phyloP scores from a whole-genome alignment of 2,113 vertebrate genomes.

The Nyctibius bracteatus region DNA sequence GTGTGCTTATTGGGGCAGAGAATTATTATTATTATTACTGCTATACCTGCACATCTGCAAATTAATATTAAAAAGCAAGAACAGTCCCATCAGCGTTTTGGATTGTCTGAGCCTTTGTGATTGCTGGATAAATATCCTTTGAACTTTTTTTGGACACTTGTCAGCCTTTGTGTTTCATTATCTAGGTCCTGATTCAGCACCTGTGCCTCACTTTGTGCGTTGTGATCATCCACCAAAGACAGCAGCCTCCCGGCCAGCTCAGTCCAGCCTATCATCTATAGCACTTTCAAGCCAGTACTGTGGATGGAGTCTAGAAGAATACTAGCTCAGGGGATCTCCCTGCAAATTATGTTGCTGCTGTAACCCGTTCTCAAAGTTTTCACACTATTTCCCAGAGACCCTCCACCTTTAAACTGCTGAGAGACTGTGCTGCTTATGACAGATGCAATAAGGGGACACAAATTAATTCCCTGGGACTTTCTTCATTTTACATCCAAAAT shows the following conservation, averaged over 20 bases:
- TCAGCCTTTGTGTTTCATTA: background rate
- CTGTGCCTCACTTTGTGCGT: background rate
- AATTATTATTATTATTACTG: background rate
- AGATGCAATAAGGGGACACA: background rate
- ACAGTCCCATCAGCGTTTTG: background rate
- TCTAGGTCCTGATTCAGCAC: background rate
- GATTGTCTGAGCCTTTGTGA: background rate
- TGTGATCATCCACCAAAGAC: background rate
- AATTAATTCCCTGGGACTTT: background rate
- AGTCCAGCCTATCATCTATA: background rate
- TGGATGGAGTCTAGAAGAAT: background rate
- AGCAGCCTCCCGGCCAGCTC: background rate
- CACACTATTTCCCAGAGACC: background rate
- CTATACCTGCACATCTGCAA: background rate
- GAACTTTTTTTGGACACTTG: background rate
- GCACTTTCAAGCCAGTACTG: background rate
- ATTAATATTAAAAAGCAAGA: background rate
- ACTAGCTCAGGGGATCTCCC: background rate
- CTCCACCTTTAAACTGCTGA: background rate
- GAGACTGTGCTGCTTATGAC: background rate
- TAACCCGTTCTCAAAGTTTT: background rate
- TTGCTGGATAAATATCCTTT: background rate
- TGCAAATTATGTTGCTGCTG: background rate
- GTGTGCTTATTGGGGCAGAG: background rate
- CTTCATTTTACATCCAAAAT: background rate